Evolutionary conservation across 2,113 vertebrate species (phyloP), one percentile per base, ranked within the genome.

Genomic region (Scophthalmus maximus): DNA sequence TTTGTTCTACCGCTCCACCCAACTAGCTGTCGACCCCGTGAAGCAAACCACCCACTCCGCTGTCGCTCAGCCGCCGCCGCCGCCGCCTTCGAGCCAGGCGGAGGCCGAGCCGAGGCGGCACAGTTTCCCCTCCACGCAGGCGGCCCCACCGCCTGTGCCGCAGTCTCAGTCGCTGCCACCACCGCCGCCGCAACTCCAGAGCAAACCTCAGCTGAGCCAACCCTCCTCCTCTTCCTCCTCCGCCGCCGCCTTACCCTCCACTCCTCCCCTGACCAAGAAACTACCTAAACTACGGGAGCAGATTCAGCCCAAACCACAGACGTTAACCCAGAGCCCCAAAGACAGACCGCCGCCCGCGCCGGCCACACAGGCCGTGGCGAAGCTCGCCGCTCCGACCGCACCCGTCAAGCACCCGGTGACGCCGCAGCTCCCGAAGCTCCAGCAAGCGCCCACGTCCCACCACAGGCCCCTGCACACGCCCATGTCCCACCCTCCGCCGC

Each of bases 361-460:
- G 0, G 40, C 56, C 5, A n/a, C n/a, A n/a, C 73, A 34, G 50
- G 74, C 93, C n/a, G 88, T 9, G 3, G 1, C 70, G 1, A 91
- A 87, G 47, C 50, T 65, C 18, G 0, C 55, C 0, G 30, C 61
- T 20, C 59, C 62, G 7, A 23, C 38, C 14, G 36, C 86, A 0
- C 44, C 70, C 0, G 27, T 76, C 4, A 83, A 78, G 20, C 68
- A 73, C 46, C 93, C 93, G 84, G 89, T 96, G 81, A 96, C 94
- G 46, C 94, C 92, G 0, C 97, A 97, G 90, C 96, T 99, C 60
- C 98, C 98, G 10, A 96, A 95, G 88, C 94, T 98, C 32, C 97
- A 98, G 87, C 97, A 98, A 81, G 96, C 97, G 25, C 97, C 96
- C 73, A 97, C 94, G 25, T 96, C 96, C 63, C 97, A 95, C 93